Percentiles rank a stretch among this genome's conserved stretches.
phyloP scores from a whole-genome alignment of 1,140 invertebrate species.

The Scaptodrosophila lebanonensis region DNA sequence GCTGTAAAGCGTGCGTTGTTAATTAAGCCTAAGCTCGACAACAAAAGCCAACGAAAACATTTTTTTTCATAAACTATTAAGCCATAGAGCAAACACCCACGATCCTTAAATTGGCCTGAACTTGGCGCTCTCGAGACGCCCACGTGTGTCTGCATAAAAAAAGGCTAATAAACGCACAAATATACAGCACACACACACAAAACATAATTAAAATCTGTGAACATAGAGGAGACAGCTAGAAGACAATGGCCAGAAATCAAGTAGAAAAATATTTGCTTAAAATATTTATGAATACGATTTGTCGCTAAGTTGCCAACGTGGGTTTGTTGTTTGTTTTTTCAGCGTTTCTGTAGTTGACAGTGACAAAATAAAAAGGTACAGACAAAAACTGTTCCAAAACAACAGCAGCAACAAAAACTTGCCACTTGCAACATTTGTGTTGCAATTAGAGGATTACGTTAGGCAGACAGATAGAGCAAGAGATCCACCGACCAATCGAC shows the following conservation, averaged over 20 bases:
- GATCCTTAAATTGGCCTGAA: conserved; percentile 33
- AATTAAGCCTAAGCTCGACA: conserved; percentile 37
- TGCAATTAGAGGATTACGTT: too few relatives aligned
- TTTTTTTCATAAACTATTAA: conserved; percentile 6
- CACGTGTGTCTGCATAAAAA: conserved; percentile 5
- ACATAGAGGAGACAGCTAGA: neutral
- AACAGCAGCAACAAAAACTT: too few relatives aligned
- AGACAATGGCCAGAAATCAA: conserved; percentile 12
- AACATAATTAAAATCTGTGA: conserved; percentile 46
- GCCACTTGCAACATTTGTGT: too few relatives aligned
- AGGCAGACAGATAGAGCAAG: too few relatives aligned
- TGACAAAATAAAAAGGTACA: too few relatives aligned
- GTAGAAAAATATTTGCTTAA: conserved; percentile 36
- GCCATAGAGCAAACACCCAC: conserved; percentile 41
- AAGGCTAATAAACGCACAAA: neutral
- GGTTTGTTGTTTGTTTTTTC: too few relatives aligned
- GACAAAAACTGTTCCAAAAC: too few relatives aligned
- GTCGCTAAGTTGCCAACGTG: too few relatives aligned
- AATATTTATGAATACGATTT: conserved; percentile 44
- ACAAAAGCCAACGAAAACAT: conserved; percentile 6
- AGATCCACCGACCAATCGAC: too few relatives aligned
- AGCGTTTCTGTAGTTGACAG: too few relatives aligned
- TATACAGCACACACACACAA: neutral
- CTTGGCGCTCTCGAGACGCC: conserved; percentile 1
- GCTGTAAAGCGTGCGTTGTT: conserved; percentile 15